A percentile compares a stretch with the other conserved stretches of the same genome.
These are phyloP conservation scores for Hirtodrosophila duncani DNA, from an alignment of 2,888 invertebrate species.

Conservation along the genomic window DNA sequence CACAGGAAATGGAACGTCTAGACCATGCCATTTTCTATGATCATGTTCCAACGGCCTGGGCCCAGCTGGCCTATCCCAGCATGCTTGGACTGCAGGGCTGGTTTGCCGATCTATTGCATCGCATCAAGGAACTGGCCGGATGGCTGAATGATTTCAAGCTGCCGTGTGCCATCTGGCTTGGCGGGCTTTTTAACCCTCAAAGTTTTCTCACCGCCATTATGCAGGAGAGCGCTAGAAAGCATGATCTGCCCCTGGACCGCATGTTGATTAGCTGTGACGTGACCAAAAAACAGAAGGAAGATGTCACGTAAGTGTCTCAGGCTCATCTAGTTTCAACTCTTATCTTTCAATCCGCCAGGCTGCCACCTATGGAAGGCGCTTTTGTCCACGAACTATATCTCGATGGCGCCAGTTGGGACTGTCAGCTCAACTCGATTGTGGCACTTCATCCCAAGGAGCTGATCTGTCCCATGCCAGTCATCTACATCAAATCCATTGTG, in stretches of 20 bases:
- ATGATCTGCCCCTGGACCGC: conserved; percentile 97
- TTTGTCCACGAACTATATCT: conserved; percentile 93
- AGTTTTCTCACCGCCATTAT: conserved; percentile 98
- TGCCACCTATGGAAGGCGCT: conserved; percentile 94
- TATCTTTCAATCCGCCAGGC: conserved; percentile 76
- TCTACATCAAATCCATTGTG: conserved; percentile 92
- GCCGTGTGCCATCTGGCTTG: conserved; percentile 94
- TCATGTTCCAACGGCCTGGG: conserved; percentile 90
- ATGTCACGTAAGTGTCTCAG: conserved; percentile 84
- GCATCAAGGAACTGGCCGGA: conserved; percentile 89
- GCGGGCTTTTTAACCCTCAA: conserved; percentile 98
- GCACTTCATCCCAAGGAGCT: conserved; percentile 93
- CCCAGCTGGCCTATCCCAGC: conserved; percentile 92
- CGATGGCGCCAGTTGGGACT: conserved; percentile 98
- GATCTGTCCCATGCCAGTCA: conserved; percentile 93
- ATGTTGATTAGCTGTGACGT: conserved; percentile 98
- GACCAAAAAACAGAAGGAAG: conserved; percentile 92
- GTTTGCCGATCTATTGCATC: conserved; percentile 90
- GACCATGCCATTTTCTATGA: conserved; percentile 93
- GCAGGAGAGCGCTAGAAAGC: conserved; percentile 97
- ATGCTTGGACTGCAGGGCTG: conserved; percentile 89
- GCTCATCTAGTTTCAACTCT: too few relatives aligned
- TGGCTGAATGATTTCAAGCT: conserved; percentile 91
- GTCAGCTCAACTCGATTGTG: conserved; percentile 86
- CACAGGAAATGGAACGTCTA: conserved; percentile 94